Base-by-base conservation (phyloP, 2,797 vertebrate genomes). In the Peromyscus attwateri region DNA sequence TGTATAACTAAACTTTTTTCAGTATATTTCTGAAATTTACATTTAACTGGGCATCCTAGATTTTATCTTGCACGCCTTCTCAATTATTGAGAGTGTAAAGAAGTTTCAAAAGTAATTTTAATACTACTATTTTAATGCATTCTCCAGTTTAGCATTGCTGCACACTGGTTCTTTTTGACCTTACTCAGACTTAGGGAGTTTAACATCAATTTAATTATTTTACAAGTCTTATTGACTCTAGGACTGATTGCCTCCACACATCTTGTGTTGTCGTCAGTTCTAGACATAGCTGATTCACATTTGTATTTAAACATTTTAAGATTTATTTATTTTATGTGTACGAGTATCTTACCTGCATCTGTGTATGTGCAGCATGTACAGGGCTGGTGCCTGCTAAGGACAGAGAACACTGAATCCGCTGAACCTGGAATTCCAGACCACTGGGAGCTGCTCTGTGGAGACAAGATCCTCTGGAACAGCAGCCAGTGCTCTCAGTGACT, bases 1-100 rank as follows among this genome's bases (percentile, higher is more conserved):
- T 23, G 21, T 4, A 55, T 76, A 70, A 68, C 68, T 89, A 43
- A 84, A 91, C 94, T 55, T 55, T 82, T 76, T 57, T 62, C 27
- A 75, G 70, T 88, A 2, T 77, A 76, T 66, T 92, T 79, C 49
- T 95, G 52, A 95, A 96, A 97, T 94, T 91, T 6, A 57, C 84
- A 95, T 68, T 64, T 92, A 84, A 60, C n/a, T 37, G 71, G 13
- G 13, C 6, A 95, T 43, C 8, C 31, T 80, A 2, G 52, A 89
- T 95, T 92, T 94, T 92, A 70, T 79, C 40, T 92, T 68, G 21
- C 31, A 94, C 1, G 9, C 10, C 29, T 79, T 82, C 5, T 94
- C 31, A 73, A 88, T 88, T 62, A 87, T 80, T 71, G 6, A 37
- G 19, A 49, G 2, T 62, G 0, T 49, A 95, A 82, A 88, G 19